phyloP scores from a whole-genome alignment of 2,797 vertebrate genomes.

The Gambelia wislizenii region DNA sequence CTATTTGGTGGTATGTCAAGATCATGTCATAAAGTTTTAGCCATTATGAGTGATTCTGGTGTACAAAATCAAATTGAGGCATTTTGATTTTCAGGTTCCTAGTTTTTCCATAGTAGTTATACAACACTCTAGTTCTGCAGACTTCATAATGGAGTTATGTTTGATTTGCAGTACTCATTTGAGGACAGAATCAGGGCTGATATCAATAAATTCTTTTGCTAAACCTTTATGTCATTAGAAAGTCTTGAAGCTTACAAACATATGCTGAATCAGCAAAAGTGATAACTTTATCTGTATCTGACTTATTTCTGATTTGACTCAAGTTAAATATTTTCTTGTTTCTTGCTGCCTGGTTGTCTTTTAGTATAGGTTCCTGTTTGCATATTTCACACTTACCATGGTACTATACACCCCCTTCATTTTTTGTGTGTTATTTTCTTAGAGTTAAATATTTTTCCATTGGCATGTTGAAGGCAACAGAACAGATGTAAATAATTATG shows the following conservation, averaged over 20 bases:
- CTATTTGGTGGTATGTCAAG: not conserved
- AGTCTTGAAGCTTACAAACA: not conserved
- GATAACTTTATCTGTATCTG: not conserved
- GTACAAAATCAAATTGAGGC: not conserved
- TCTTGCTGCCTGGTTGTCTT: conserved; percentile 32
- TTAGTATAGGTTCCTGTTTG: not conserved
- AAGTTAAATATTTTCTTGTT: conserved; percentile 45
- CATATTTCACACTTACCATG: not conserved
- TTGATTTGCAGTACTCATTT: not conserved
- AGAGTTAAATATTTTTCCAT: not conserved
- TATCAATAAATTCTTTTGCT: not conserved
- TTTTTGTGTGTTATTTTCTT: not conserved
- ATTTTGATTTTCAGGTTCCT: not conserved
- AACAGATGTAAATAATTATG: not conserved
- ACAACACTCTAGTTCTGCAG: not conserved
- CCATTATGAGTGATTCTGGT: not conserved
- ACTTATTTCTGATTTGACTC: not conserved
- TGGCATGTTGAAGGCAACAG: not conserved
- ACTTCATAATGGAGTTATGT: not conserved
- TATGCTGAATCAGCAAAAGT: not conserved
- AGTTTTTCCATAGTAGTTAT: not conserved
- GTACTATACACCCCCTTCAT: not conserved
- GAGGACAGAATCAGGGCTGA: not conserved
- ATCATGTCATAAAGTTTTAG: not conserved
- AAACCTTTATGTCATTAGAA: not conserved